Conservation (phyloP, 2,888 invertebrate genomes). For the Pollenia angustigena region DNA sequence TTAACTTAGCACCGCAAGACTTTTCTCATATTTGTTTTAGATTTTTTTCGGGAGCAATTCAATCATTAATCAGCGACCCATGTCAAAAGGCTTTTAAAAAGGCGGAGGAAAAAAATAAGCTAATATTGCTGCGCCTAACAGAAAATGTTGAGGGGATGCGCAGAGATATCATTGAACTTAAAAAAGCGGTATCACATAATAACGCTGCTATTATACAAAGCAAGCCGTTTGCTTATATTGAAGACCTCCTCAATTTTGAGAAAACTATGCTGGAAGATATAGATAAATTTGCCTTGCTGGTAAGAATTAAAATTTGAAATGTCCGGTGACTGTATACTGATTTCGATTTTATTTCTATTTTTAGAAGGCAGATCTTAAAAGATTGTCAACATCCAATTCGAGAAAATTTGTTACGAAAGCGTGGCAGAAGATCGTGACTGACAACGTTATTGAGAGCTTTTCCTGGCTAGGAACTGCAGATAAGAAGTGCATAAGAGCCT, state of each 20-base stretch:
- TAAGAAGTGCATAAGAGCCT: no score
- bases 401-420: no score
- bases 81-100: constrained; percentile 61
- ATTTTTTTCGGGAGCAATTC: constrained; percentile 55
- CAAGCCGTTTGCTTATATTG: constrained; percentile 47
- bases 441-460: no score
- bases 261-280: constrained; percentile 52
- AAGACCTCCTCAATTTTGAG: constrained; percentile 55
- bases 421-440: no score
- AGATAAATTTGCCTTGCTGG: no score
- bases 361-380: no score
- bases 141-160: constrained; percentile 64
- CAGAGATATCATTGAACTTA: constrained; percentile 57
- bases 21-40: constrained; percentile 47
- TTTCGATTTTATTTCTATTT: no score
- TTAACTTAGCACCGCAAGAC: constrained; percentile 24
- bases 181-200: constrained; percentile 61
- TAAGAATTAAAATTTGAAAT: no score
- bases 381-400: no score
- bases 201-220: no score
- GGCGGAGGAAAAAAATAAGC: constrained; percentile 59
- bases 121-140: constrained; percentile 63
- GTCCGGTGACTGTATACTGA: no score
- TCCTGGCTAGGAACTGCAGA: no score
- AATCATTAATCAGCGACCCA: constrained; percentile 60